These are phyloP conservation scores for Nipponacmea schrenckii DNA, from an alignment of 2,888 invertebrate genomes.

Conservation along the genomic window DNA sequence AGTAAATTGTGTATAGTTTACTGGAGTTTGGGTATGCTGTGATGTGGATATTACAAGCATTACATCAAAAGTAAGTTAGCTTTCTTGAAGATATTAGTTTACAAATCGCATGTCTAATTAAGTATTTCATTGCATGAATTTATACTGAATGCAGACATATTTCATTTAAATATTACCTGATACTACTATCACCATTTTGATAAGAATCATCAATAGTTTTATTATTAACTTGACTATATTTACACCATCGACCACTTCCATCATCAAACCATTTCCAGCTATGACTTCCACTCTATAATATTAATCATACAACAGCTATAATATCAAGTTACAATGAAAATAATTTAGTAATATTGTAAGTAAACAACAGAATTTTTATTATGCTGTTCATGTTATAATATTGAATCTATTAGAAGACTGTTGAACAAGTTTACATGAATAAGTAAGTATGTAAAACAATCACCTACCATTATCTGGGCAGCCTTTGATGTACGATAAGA, in stretches of 20 bases:
- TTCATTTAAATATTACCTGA: slow-evolving; percentile 43
- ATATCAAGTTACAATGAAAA: background rate
- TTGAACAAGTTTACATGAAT: no score
- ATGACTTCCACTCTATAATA: slow-evolving; percentile 60
- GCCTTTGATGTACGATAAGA: slow-evolving; percentile 72
- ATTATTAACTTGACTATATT: slow-evolving; percentile 79
- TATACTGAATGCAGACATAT: background rate
- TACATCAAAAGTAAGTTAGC: no score
- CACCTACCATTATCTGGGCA: slow-evolving; percentile 56
- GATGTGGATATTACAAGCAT: no score
- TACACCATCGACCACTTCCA: slow-evolving; percentile 82
- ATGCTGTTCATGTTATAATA: background rate
- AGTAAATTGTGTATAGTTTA: background rate
- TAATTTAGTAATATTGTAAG: background rate
- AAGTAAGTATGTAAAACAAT: no score
- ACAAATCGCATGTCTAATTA: no score
- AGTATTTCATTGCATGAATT: no score
- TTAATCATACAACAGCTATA: background rate
- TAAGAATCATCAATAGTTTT: slow-evolving; percentile 83
- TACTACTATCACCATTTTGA: slow-evolving; percentile 70
- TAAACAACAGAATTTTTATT: slow-evolving; percentile 8
- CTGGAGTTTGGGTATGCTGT: slow-evolving; percentile 3
- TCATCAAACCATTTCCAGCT: slow-evolving; percentile 87
- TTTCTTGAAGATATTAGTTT: no score
- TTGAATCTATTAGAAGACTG: no score